phyloP scores from a whole-genome alignment of 1,140 invertebrate genomes.

The Cotesia glomerata region DNA sequence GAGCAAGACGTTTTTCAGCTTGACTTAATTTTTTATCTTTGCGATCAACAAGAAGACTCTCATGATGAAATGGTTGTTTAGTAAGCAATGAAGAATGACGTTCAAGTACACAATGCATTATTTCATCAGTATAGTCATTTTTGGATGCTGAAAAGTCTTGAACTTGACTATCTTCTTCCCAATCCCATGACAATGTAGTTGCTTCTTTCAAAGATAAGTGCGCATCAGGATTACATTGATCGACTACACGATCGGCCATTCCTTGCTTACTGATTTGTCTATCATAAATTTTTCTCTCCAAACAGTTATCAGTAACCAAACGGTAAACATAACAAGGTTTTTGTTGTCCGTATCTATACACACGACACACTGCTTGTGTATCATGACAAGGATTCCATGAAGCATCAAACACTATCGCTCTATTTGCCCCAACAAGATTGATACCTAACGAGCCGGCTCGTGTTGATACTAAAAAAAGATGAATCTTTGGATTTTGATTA shows the following conservation, averaged over 20 bases:
- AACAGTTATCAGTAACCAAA: conserved; percentile 93
- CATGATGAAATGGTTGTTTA: conserved; percentile 95
- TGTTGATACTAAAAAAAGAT: conserved; percentile 96
- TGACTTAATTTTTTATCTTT: conserved; percentile 95
- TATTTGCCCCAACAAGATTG: conserved; percentile 95
- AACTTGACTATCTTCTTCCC: conserved; percentile 80
- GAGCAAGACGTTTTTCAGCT: conserved; percentile 92
- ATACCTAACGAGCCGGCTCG: conserved; percentile 96
- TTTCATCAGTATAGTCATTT: conserved; percentile 80
- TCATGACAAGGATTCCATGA: conserved; percentile 99
- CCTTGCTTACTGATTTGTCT: conserved; percentile 97
- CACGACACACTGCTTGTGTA: conserved; percentile 96
- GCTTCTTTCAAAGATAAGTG: conserved; percentile 94
- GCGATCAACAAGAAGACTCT: conserved; percentile 92
- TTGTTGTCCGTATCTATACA: conserved; percentile 94
- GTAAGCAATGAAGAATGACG: conserved; percentile 75
- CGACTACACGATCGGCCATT: conserved; percentile 96
- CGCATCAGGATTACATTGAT: conserved; percentile 96
- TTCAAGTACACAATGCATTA: conserved; percentile 78
- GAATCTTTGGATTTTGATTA: conserved; percentile 88
- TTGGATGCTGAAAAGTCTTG: conserved; percentile 74
- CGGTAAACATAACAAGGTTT: conserved; percentile 96
- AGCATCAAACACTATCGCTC: conserved; percentile 97
- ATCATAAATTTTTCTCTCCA: conserved; percentile 98
- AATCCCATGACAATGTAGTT: conserved; percentile 90